A percentile compares a stretch with the other conserved stretches of the same genome.
These are phyloP conservation scores for Sinocyclocheilus anshuiensis DNA, from an alignment of 2,113 vertebrate genomes.

Conservation along the genomic window DNA sequence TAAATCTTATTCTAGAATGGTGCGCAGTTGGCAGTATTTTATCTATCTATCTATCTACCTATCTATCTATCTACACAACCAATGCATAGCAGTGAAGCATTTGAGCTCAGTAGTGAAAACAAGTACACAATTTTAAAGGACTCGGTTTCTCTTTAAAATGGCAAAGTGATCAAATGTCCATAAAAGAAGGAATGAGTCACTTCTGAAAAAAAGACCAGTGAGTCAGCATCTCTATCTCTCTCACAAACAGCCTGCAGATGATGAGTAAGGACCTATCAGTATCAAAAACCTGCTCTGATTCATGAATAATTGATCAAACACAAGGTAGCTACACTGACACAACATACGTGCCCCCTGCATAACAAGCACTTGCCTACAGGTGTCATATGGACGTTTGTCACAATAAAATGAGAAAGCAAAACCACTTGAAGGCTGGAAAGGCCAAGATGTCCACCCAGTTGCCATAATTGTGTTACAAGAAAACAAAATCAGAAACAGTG, in stretches of 20 bases:
- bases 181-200: slow-evolving; percentile 50
- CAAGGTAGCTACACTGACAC: slow-evolving; percentile 4
- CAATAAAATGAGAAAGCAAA: slow-evolving; percentile 10
- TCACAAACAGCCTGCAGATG: slow-evolving; percentile 32
- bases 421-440: neutral
- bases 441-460: neutral
- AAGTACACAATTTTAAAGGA: slow-evolving; percentile 15
- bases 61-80: neutral
- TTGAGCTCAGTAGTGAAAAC: neutral
- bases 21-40: neutral
- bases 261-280: slow-evolving; percentile 30
- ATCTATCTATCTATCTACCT: neutral
- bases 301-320: slow-evolving; percentile 42
- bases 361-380: neutral
- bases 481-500: neutral
- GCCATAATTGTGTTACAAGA: neutral
- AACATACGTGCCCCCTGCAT: neutral
- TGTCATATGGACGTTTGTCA: neutral
- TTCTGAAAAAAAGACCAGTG: slow-evolving; percentile 38
- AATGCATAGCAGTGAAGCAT: too few species aligned
- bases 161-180: slow-evolving; percentile 45
- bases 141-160: slow-evolving; percentile 13
- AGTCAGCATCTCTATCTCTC: slow-evolving; percentile 53
- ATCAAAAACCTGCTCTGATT: slow-evolving; percentile 30
- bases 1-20: neutral